Conservation (phyloP, 2,113 vertebrate genomes). For the Riparia riparia region DNA sequence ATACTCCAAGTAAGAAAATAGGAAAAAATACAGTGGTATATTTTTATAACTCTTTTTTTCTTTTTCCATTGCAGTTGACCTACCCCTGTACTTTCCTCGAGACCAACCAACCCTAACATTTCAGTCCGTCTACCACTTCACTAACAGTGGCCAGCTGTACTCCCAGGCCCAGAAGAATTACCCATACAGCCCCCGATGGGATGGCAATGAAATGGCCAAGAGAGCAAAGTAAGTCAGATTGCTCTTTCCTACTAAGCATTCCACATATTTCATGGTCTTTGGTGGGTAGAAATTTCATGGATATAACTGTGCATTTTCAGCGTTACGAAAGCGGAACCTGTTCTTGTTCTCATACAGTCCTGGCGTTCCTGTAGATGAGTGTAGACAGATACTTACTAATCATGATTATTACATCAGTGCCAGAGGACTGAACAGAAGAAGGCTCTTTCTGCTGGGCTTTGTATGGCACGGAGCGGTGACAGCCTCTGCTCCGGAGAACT, state of each 20-base stretch:
- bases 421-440: neutral
- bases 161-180: conserved; percentile 98
- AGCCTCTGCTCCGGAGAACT: neutral
- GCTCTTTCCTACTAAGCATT: neutral
- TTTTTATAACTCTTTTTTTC: neutral
- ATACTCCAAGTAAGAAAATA: neutral
- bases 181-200: conserved; percentile 98
- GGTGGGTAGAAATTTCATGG: neutral
- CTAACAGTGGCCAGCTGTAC: conserved; percentile 95
- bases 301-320: neutral
- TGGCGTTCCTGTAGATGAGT: neutral
- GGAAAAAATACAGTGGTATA: neutral
- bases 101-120: conserved; percentile 97
- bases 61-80: conserved; percentile 85
- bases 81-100: conserved; percentile 95
- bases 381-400: neutral
- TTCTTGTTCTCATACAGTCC: neutral
- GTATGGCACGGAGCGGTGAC: neutral
- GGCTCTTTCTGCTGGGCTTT: neutral
- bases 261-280: neutral
- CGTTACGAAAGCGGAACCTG: neutral
- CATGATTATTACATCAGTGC: neutral
- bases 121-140: conserved; percentile 98
- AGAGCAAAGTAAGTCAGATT: conserved; percentile 92
- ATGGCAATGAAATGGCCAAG: conserved; percentile 99